Evolutionary conservation across 2,113 vertebrate genomes (phyloP), one percentile per base, ranked within the genome.

Genomic region (Leucosticte australis): DNA sequence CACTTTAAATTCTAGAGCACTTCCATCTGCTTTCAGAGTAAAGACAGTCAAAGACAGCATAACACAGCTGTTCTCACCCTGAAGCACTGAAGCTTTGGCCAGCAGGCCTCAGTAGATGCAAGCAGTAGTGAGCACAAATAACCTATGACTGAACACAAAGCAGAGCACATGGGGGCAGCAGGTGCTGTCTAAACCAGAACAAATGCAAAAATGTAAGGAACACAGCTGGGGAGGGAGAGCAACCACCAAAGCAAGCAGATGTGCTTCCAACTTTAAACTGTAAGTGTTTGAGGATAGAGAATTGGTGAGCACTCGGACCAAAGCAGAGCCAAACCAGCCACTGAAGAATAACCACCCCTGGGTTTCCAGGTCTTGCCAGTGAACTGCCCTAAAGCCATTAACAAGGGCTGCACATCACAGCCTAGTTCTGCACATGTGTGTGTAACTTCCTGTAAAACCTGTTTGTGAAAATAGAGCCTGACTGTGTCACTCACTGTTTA

Each of bases 101-200:
- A 92, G 59, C 9, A 80, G 63, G 9, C 39, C 46, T 41, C n/a
- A 67, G 37, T 1, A 53, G 21, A 42, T 14, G 26, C 0, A 2
- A 83, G 59, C 31, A 62, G 39, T 21, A 81, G 7, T 4, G 15
- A 67, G 4, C 30, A 2, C 8, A 57, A 62, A 8, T 15, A 67
- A 68, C 23, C 62, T 60, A 22, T 1, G 9, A 60, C 49, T 56
- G 50, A 93, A 52, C 24, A 24, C 37, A 85, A 68, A 64, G 8
- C 14, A 60, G 30, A 75, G 64, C 30, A 46, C 10, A 64, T 0
- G 0, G 44, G 10, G 28, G n/a, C 15, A 41, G 16, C 27, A 50
- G 14, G 23, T 44, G 49, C 9, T 26, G 60, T 50, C 78, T 59
- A 75, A 69, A 65, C 6, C 46, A 69, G 28, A 70, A 7, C 17